These are phyloP conservation scores for Lepus oiostolus DNA, from an alignment of 2,797 vertebrate genomes.

Conservation along the genomic window DNA sequence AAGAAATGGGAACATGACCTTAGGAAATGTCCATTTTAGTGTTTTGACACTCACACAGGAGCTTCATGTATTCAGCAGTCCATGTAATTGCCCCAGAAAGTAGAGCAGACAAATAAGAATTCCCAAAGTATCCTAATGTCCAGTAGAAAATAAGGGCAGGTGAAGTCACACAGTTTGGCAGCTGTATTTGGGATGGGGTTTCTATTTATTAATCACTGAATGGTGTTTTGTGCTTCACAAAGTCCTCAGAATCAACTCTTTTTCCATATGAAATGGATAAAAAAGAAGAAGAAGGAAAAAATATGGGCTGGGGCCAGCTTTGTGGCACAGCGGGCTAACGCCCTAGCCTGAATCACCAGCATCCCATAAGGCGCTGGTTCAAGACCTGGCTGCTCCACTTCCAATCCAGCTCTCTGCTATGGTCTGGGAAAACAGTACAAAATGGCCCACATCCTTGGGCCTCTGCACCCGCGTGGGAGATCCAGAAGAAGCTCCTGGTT, in stretches of 20 bases:
- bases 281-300: background rate
- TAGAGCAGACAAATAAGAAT: background rate
- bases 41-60: background rate
- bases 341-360: no score
- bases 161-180: background rate
- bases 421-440: no score
- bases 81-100: background rate
- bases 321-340: no score
- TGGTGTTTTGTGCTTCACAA: background rate
- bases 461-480: no score
- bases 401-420: no score
- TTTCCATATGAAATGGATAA: slow-evolving; percentile 10
- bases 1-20: background rate
- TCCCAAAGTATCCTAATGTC: background rate
- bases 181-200: background rate
- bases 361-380: no score
- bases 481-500: no score
- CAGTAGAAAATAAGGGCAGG: background rate
- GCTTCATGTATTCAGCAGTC: background rate
- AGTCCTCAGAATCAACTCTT: background rate
- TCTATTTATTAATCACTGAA: background rate
- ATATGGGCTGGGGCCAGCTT: no score
- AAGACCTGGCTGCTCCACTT: no score
- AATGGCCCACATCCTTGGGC: no score
- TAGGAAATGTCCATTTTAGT: background rate